phyloP scores from a whole-genome alignment of 2,888 invertebrate species.

The Cantharis nigra region DNA sequence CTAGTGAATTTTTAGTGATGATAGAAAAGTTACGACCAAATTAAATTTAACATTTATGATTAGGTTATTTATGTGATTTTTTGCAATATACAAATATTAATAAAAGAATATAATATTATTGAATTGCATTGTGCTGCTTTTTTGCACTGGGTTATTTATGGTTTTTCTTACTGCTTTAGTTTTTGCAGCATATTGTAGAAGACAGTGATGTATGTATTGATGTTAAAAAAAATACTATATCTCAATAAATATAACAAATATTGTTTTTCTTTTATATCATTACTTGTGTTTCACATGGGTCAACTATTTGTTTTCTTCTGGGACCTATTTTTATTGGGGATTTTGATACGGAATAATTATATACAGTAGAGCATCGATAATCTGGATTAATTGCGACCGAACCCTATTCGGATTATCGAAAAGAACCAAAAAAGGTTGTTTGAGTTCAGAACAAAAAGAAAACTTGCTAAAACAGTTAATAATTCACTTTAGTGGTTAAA shows the following conservation, averaged over 20 bases:
- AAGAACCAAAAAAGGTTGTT: too few relatives aligned
- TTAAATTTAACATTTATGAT: constrained; percentile 35
- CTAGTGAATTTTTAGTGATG: constrained; percentile 34
- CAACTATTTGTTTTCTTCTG: too few relatives aligned
- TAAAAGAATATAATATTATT: neutral
- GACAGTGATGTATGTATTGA: constrained; percentile 52
- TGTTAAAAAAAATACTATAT: constrained; percentile 41
- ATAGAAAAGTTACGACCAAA: constrained; percentile 34
- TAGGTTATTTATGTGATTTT: constrained; percentile 47
- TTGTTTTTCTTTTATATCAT: constrained; percentile 1
- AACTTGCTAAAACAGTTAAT: too few relatives aligned
- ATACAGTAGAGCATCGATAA: too few relatives aligned
- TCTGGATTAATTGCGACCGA: too few relatives aligned
- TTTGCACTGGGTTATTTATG: constrained; percentile 50
- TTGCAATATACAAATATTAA: constrained; percentile 45
- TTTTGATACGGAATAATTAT: too few relatives aligned
- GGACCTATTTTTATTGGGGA: too few relatives aligned
- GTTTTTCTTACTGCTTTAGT: constrained; percentile 46
- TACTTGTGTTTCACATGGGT: neutral
- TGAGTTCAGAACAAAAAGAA: too few relatives aligned
- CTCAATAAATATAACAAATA: constrained; percentile 26
- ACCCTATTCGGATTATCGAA: too few relatives aligned
- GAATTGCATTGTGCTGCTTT: constrained; percentile 28
- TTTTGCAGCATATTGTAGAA: constrained; percentile 48
- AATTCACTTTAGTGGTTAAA: too few relatives aligned